phyloP scores from a whole-genome alignment of 64 coral and sea anemone species.

The Hydrozoanthus tunicans region DNA sequence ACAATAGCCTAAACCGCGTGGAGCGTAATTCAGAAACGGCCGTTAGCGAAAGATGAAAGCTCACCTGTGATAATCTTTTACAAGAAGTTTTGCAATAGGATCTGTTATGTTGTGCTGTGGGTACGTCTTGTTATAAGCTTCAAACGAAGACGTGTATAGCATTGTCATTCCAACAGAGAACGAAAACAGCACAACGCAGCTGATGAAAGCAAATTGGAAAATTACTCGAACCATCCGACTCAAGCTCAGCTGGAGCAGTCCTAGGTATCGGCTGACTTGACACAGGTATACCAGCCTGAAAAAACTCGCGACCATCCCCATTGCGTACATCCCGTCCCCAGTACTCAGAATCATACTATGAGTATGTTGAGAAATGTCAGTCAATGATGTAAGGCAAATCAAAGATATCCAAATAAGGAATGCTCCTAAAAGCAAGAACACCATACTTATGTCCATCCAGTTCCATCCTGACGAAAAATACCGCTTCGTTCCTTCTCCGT shows the following conservation, averaged over 20 bases:
- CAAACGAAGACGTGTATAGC: slow-evolving; percentile 85
- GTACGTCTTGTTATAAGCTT: slow-evolving; percentile 60
- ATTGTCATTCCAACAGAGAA: slow-evolving; percentile 98
- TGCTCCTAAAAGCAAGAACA: slow-evolving; percentile 73
- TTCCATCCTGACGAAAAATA: slow-evolving; percentile 95
- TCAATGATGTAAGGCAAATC: slow-evolving; percentile 14
- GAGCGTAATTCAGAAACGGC: too few relatives aligned
- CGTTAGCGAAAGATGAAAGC: neutral
- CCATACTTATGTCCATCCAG: slow-evolving; percentile 98
- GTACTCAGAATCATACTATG: slow-evolving; percentile 65
- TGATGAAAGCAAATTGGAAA: slow-evolving; percentile 99
- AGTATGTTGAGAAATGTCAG: neutral
- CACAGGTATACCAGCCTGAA: slow-evolving; percentile 94
- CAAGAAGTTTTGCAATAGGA: slow-evolving; percentile 56
- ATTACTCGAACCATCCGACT: slow-evolving; percentile 98
- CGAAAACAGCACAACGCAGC: slow-evolving; percentile 85
- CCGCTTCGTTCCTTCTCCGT: slow-evolving; percentile 70
- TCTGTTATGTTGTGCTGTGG: slow-evolving; percentile 54
- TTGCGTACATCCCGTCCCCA: slow-evolving; percentile 88
- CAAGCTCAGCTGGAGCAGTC: slow-evolving; percentile 84
- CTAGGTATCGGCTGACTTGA: slow-evolving; percentile 94
- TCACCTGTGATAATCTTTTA: slow-evolving; percentile 93
- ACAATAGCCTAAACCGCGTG: too few relatives aligned
- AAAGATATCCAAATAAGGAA: slow-evolving; percentile 83
- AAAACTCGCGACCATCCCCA: slow-evolving; percentile 90